Conservation (phyloP, 1,140 invertebrate genomes). For the Monochamus saltuarius region DNA sequence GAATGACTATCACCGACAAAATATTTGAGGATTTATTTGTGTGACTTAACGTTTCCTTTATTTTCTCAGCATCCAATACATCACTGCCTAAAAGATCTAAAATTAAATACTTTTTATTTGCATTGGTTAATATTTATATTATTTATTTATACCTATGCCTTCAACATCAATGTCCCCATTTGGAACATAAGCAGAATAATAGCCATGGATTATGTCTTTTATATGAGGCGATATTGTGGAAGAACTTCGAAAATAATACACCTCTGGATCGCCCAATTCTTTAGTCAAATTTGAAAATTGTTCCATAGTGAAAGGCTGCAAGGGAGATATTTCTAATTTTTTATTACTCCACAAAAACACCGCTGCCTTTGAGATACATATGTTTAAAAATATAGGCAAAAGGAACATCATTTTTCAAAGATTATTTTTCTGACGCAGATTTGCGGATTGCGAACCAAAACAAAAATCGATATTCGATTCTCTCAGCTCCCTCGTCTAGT, state of each 20-base stretch:
- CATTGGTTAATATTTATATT: slow-evolving; percentile 4
- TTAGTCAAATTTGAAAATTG: slow-evolving; percentile 34
- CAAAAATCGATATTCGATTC: slow-evolving; percentile 7
- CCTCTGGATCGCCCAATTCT: slow-evolving; percentile 29
- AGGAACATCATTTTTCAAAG: not conserved
- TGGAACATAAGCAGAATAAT: slow-evolving; percentile 35
- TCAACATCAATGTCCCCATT: slow-evolving; percentile 36
- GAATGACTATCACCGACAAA: slow-evolving; percentile 32
- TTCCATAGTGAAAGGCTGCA: slow-evolving; percentile 38
- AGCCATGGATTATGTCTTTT: slow-evolving; percentile 28
- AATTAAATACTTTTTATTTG: slow-evolving; percentile 22
- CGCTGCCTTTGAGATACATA: slow-evolving; percentile 27
- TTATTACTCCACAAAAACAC: slow-evolving; percentile 43
- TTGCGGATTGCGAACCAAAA: slow-evolving; percentile 6
- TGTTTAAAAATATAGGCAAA: slow-evolving; percentile 22
- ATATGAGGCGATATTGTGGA: slow-evolving; percentile 26
- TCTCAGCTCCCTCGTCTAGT: too few species aligned
- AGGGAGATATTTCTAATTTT: slow-evolving; percentile 36
- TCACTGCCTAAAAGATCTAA: slow-evolving; percentile 29
- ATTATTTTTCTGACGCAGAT: slow-evolving; percentile 16
- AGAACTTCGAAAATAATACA: slow-evolving; percentile 33
- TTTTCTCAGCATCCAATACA: slow-evolving; percentile 27
- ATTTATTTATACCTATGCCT: slow-evolving; percentile 32
- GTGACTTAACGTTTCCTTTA: slow-evolving; percentile 19
- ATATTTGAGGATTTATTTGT: slow-evolving; percentile 17